Evolutionary conservation across 30 jellyfish, hydroid and myxozoan genomes (phyloP).

Genomic region (Mastigias papua): DNA sequence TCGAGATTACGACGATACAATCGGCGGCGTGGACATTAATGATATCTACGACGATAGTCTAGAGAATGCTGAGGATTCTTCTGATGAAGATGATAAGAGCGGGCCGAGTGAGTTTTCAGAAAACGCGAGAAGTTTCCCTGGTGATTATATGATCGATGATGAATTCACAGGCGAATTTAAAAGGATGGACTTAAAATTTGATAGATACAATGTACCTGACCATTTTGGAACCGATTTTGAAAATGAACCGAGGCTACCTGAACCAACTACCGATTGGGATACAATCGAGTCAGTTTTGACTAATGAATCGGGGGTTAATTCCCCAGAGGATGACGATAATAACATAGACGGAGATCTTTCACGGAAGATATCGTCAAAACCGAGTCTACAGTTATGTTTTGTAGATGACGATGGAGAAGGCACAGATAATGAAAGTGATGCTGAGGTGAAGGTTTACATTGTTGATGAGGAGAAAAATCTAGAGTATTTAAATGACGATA

Average conservation of each 20-base stretch:
- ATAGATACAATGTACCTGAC: constrained; percentile 32
- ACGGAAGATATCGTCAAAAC: constrained; percentile 60
- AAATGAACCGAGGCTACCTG: constrained; percentile 56
- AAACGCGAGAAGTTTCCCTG: constrained; percentile 74
- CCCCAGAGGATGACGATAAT: constrained; percentile 67
- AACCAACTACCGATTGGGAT: constrained; percentile 85
- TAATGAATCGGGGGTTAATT: constrained; percentile 74
- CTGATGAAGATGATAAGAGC: constrained; percentile 51
- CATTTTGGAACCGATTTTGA: constrained; percentile 26
- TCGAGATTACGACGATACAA: constrained; percentile 30
- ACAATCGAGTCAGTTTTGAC: constrained; percentile 81
- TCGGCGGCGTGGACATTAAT: constrained; percentile 65
- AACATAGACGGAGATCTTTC: constrained; percentile 36
- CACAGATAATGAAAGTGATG: constrained; percentile 80
- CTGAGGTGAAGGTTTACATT: constrained; percentile 76
- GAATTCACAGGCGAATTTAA: constrained; percentile 69
- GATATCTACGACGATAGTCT: constrained; percentile 77
- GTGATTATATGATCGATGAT: constrained; percentile 77
- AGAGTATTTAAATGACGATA: constrained; percentile 46
- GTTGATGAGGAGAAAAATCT: constrained; percentile 74
- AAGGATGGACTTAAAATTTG: constrained; percentile 73
- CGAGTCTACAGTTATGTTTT: constrained; percentile 66
- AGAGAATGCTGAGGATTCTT: constrained; percentile 35
- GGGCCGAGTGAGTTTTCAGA: constrained; percentile 77
- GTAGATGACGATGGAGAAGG: constrained; percentile 72